A percentile compares a stretch with the other conserved stretches of the same genome.
phyloP scores from a whole-genome alignment of 2,113 vertebrate species.

The Astur gentilis region DNA sequence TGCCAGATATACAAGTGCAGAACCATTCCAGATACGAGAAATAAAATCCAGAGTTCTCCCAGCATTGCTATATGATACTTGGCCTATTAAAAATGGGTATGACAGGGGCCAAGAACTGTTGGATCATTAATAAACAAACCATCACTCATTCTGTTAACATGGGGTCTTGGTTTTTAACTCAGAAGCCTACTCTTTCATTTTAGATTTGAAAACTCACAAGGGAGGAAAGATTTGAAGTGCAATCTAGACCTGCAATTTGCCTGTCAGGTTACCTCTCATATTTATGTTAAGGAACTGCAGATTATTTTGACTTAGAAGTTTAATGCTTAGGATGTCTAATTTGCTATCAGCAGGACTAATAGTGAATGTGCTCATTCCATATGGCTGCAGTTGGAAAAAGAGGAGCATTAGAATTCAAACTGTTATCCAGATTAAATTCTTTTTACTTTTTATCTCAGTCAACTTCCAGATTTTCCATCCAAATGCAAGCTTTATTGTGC shows the following conservation, averaged over 20 bases:
- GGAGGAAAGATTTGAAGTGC: neutral
- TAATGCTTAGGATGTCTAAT: neutral
- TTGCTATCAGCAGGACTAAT: neutral
- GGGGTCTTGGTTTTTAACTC: neutral
- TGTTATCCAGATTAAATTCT: neutral
- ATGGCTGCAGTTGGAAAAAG: neutral
- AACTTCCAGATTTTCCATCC: slow-evolving; percentile 14
- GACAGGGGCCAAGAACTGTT: neutral
- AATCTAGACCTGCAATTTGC: neutral
- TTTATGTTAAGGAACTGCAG: neutral
- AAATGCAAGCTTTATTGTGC: neutral
- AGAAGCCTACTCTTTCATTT: neutral
- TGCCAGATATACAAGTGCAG: neutral
- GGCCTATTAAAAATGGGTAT: neutral
- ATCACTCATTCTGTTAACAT: neutral
- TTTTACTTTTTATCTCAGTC: neutral
- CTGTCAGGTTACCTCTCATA: neutral
- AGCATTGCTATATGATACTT: neutral
- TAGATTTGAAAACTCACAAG: neutral
- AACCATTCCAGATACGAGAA: neutral
- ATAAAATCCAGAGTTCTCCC: neutral
- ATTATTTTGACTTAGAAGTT: neutral
- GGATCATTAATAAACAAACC: neutral
- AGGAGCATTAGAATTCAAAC: neutral
- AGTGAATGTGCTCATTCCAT: neutral